Conservation (phyloP, 1,140 invertebrate species). For the Spodoptera litura region DNA sequence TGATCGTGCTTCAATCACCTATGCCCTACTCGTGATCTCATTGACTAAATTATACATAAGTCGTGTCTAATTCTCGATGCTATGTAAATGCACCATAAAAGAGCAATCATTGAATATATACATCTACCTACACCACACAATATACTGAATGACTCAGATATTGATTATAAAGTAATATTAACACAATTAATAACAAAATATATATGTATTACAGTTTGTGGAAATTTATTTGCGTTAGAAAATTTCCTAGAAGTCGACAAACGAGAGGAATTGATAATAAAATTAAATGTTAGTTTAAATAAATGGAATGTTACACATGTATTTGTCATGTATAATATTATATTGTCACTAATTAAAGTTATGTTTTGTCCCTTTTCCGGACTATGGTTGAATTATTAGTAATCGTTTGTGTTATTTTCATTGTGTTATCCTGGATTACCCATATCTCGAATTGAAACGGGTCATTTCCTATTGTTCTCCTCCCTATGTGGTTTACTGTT, state of each 20-base stretch:
- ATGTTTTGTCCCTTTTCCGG: too few species aligned
- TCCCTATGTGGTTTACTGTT: too few species aligned
- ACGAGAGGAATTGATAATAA: background rate
- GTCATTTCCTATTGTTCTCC: too few species aligned
- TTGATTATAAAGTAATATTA: slow-evolving; percentile 28
- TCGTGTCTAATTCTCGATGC: slow-evolving; percentile 31
- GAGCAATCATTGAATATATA: slow-evolving; percentile 20
- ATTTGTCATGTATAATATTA: background rate
- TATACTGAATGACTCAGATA: slow-evolving; percentile 16
- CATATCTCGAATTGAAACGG: too few species aligned
- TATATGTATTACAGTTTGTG: background rate
- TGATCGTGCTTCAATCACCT: slow-evolving; percentile 22
- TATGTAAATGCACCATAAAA: slow-evolving; percentile 30
- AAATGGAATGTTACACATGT: background rate
- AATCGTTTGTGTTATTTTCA: too few species aligned
- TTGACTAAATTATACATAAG: slow-evolving; percentile 34
- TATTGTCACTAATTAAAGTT: too few species aligned
- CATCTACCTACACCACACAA: background rate
- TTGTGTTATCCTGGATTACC: too few species aligned
- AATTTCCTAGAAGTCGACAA: slow-evolving; percentile 19
- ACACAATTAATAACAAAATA: slow-evolving; percentile 3
- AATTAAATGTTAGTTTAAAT: background rate
- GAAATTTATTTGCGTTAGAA: slow-evolving; percentile 38
- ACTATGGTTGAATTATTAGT: too few species aligned
- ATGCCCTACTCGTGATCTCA: slow-evolving; percentile 22